Evolutionary conservation across 2,888 invertebrate genomes (phyloP).

Genomic region (Neelides folsomi): DNA sequence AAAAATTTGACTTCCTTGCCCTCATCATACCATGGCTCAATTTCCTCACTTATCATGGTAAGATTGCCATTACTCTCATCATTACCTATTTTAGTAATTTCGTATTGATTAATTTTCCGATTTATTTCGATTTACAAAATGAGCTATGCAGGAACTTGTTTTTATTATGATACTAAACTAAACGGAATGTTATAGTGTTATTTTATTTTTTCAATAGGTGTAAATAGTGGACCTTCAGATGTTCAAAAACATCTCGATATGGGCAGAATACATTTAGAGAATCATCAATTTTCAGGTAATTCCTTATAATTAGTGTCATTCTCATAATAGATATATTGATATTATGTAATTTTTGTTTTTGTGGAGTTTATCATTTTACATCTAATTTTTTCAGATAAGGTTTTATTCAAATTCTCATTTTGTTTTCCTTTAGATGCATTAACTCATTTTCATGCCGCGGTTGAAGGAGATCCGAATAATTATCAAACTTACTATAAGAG

Average conservation of each 20-base stretch:
- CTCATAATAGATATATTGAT: no score
- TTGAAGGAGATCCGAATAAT: conserved; percentile 89
- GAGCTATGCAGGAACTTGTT: no score
- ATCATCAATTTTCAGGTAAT: conserved; percentile 63
- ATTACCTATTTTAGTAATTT: neutral
- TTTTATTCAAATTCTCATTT: no score
- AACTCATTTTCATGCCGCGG: conserved; percentile 93
- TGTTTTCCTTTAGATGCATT: conserved; percentile 82
- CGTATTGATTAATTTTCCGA: neutral
- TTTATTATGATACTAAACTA: conserved; percentile 4
- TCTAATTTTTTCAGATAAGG: no score
- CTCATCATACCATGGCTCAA: conserved; percentile 28
- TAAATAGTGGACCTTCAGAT: conserved; percentile 58
- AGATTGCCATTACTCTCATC: neutral
- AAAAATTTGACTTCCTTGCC: conserved; percentile 23
- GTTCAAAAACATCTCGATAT: conserved; percentile 86
- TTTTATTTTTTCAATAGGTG: conserved; percentile 43
- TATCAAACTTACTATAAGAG: conserved; percentile 92
- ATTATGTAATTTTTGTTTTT: no score
- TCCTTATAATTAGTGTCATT: no score
- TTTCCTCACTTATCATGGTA: conserved; percentile 27
- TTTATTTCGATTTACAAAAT: no score
- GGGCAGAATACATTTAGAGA: conserved; percentile 79
- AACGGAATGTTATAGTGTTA: conserved; percentile 5
- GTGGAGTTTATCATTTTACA: no score